Evolutionary conservation across 30 jellyfish, hydroid and myxozoan genomes (phyloP), one percentile per base, ranked within the genome.

Genomic region (Turritopsis rubra): DNA sequence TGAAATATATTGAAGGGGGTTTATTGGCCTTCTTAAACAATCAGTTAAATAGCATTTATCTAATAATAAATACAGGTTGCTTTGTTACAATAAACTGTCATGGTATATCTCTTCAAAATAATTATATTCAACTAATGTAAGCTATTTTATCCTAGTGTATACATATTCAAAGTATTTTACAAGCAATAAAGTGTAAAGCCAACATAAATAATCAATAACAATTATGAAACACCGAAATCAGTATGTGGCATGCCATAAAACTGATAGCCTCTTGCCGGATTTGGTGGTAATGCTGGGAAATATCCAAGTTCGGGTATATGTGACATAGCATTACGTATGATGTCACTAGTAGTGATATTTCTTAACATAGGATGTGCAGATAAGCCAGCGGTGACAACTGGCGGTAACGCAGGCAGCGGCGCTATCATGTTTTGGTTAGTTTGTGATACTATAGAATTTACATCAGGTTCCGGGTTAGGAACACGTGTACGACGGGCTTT

Each of bases 281-380:
- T 27, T 8, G 82, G 54, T n/a, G 28, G 54, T 71, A 74, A 74
- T 21, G 22, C 29, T 21, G 85, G 68, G 52, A 53, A 81, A 66
- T 81, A 81, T 8, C 85, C 85, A n/a, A 81, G 54, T 31, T 81
- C 88, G 19, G 88, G 88, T 18, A 81, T 53, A 66, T 81, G 54
- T 22, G 82, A 81, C 26, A 81, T 81, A 1, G 84, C 84, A 66
- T 81, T 81, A 5, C 88, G 53, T 28, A 81, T 53, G 9, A 81
- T 54, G 66, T 81, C 88, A 66, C 85, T 66, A 26, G 88, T 30
- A 8, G 29, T 81, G 25, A 81, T 81, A 66, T 54, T 60, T n/a
- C 88, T 85, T 53, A 52, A 26, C 28, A 81, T 19, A 18, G 88
- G 74, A 13, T 54, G 85, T 8, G 53, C 27, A 52, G 24, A 52